These are phyloP conservation scores for Megathymus violae DNA, from an alignment of 1,140 invertebrate genomes.

Conservation along the genomic window DNA sequence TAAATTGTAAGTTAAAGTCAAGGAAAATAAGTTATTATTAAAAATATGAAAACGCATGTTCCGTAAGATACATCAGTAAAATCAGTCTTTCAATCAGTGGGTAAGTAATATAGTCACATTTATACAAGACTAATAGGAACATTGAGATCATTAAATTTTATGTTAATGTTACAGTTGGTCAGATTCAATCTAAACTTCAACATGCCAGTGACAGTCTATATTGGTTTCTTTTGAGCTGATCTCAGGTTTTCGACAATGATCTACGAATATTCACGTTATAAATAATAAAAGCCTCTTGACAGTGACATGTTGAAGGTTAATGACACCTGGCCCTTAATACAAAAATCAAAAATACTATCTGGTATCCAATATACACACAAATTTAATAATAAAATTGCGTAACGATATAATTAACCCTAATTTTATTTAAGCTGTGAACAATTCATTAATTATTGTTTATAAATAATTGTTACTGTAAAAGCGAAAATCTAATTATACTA, in stretches of 20 bases:
- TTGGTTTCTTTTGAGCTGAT: not conserved
- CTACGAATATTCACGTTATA: not conserved
- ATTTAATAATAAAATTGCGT: constrained; percentile 32
- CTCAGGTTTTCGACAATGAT: not conserved
- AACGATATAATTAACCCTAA: constrained; percentile 26
- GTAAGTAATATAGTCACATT: constrained; percentile 41
- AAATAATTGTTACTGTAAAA: constrained; percentile 35
- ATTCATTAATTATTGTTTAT: constrained; percentile 5
- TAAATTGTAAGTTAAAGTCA: constrained; percentile 53
- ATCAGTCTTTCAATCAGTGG: constrained; percentile 70
- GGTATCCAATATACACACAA: constrained; percentile 35
- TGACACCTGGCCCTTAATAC: constrained; percentile 28
- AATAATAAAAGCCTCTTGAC: not conserved
- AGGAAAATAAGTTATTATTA: constrained; percentile 72
- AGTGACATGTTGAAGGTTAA: constrained; percentile 7
- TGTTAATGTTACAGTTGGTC: constrained; percentile 35
- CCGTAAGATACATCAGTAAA: constrained; percentile 65
- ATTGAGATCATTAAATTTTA: constrained; percentile 60
- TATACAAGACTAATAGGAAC: constrained; percentile 69
- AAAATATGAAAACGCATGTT: constrained; percentile 60
- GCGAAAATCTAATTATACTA: constrained; percentile 20
- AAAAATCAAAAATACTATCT: constrained; percentile 39
- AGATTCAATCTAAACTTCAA: constrained; percentile 30
- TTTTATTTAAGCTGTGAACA: constrained; percentile 19
- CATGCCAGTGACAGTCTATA: not conserved